These are phyloP conservation scores for Zaprionus lineosus DNA, from an alignment of 2,888 invertebrate species.

Conservation along the genomic window DNA sequence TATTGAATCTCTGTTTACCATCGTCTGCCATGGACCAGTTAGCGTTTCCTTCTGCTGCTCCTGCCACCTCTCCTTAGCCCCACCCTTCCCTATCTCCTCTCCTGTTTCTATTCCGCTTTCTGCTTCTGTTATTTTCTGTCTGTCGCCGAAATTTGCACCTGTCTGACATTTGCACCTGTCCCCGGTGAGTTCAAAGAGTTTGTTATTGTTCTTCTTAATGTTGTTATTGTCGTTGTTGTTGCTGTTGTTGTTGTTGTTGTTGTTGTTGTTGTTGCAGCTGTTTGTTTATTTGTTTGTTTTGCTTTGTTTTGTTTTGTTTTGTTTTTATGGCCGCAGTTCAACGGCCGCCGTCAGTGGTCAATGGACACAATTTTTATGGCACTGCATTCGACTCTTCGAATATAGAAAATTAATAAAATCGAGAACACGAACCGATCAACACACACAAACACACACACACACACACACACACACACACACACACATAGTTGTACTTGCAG, in stretches of 20 bases:
- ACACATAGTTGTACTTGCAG: no score
- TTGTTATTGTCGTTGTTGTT: conserved; percentile 19
- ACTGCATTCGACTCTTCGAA: conserved; percentile 20
- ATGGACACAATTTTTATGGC: conserved; percentile 22
- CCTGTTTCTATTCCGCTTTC: no score
- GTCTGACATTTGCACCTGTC: conserved; percentile 66
- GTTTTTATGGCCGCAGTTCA: no score
- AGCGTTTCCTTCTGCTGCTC: conserved; percentile 32
- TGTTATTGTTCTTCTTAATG: conserved; percentile 3
- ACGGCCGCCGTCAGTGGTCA: no score
- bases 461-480: no score
- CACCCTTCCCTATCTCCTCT: conserved; percentile 8
- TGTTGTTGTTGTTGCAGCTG: conserved; percentile 45
- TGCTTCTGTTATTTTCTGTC: no score
- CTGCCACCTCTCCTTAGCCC: conserved; percentile 4
- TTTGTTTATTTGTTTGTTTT: conserved; percentile 13
- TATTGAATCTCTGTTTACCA: conserved; percentile 51
- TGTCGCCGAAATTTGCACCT: conserved; percentile 65
- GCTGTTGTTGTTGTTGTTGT: conserved; percentile 26
- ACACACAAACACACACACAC: no score
- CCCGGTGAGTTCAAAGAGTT: conserved; percentile 44
- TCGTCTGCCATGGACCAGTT: conserved; percentile 56
- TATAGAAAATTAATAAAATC: conserved; percentile 43
- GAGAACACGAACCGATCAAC: conserved; percentile 22
- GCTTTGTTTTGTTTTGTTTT: no score